Conservation (phyloP, 2,797 vertebrate genomes). For the Mastacembelus armatus region DNA sequence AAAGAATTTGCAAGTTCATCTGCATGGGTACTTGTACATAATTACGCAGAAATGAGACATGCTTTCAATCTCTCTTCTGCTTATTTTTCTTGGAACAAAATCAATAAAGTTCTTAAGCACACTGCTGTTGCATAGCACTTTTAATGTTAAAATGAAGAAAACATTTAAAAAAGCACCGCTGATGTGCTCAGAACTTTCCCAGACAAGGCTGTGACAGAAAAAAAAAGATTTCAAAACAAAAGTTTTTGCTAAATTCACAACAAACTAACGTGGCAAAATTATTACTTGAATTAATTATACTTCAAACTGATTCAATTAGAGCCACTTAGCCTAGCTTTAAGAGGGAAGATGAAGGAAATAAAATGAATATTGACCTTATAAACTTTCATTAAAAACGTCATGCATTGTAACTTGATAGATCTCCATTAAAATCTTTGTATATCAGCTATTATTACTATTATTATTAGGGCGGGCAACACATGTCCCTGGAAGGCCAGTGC, state of each 20-base stretch:
- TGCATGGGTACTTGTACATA: too few species aligned
- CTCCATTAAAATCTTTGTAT: background rate
- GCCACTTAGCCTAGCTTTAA: background rate
- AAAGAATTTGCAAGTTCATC: conserved; percentile 4
- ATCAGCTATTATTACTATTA: too few species aligned
- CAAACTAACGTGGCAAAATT: background rate
- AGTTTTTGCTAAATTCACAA: background rate
- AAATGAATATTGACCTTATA: background rate
- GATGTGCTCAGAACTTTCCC: background rate
- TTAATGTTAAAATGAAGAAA: conserved; percentile 15
- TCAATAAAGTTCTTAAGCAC: conserved; percentile 1
- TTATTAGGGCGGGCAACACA: too few species aligned
- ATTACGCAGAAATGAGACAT: background rate
- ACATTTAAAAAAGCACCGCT: background rate
- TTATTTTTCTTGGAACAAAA: conserved; percentile 6
- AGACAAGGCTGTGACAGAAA: background rate
- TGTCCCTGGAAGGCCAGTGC: too few species aligned
- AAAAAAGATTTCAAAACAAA: background rate
- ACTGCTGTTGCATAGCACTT: background rate
- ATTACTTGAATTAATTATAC: too few species aligned
- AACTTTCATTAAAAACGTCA: background rate
- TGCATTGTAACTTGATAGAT: background rate
- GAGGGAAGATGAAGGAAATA: background rate
- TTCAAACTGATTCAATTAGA: background rate
- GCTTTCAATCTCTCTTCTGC: background rate